Percentiles rank a stretch among this genome's conserved stretches.
phyloP scores from a whole-genome alignment of 2,888 invertebrate species.

The Synanthedon andrenaeformis region DNA sequence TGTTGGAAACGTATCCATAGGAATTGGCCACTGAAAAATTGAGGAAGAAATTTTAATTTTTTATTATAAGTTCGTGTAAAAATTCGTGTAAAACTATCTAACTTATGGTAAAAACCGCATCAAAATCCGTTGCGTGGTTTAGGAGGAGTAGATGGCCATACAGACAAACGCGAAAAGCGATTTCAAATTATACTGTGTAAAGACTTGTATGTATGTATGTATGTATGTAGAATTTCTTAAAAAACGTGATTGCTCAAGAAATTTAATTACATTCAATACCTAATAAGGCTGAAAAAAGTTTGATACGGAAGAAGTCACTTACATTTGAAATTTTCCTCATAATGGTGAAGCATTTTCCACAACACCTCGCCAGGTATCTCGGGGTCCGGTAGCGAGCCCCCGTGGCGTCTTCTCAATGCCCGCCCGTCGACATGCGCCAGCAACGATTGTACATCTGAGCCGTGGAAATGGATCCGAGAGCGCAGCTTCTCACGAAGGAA shows the following conservation, averaged over 20 bases:
- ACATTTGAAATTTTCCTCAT: conserved; percentile 78
- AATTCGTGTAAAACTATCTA: no score
- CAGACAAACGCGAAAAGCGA: no score
- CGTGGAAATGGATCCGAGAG: conserved; percentile 82
- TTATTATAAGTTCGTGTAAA: no score
- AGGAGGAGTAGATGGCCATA: no score
- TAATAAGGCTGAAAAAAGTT: no score
- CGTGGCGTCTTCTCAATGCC: conserved; percentile 73
- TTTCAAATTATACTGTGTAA: no score
- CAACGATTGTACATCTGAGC: conserved; percentile 73
- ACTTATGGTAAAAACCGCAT: no score
- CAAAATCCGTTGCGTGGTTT: no score
- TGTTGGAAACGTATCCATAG: conserved; percentile 61
- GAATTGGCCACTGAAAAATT: conserved; percentile 67
- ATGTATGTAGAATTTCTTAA: no score
- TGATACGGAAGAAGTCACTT: conserved; percentile 18
- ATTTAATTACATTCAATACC: no score
- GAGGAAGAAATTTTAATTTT: background rate
- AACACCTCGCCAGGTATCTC: conserved; percentile 73
- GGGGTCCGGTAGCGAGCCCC: conserved; percentile 75
- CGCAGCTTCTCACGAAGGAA: conserved; percentile 87
- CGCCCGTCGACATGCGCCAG: conserved; percentile 69
- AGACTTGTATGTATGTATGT: no score
- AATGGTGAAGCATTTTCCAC: conserved; percentile 75
- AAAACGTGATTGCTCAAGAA: no score